Evolutionary conservation across 37 sponge, comb jelly and placozoan species (phyloP).

Genomic region (Tethya wilhelma): DNA sequence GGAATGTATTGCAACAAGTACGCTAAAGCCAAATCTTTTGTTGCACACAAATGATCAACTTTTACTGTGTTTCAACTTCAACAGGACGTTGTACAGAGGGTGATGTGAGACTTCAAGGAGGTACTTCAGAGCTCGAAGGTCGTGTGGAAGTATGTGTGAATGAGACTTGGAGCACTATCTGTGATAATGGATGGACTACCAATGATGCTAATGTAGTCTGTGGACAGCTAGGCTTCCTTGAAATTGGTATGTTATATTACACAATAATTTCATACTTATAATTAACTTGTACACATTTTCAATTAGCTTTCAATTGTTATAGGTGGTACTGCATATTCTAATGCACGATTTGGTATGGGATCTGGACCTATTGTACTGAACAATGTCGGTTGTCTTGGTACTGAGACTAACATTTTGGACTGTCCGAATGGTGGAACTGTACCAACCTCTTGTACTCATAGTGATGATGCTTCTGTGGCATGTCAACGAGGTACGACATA

Average conservation of each 20-base stretch:
- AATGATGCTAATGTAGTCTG: conserved; percentile 11
- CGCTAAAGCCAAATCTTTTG: too few species aligned
- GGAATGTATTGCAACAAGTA: conserved; percentile 8
- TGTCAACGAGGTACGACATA: conserved; percentile 8
- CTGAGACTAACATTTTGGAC: conserved; percentile 19
- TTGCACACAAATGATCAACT: too few species aligned
- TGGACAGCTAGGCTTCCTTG: conserved; percentile 3
- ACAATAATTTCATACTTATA: neutral
- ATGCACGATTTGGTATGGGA: conserved; percentile 50
- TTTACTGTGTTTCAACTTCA: too few species aligned
- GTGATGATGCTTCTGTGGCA: conserved; percentile 31
- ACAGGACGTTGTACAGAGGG: conserved; percentile 1
- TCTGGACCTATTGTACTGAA: conserved; percentile 45
- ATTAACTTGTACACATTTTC: neutral
- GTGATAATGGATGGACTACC: neutral
- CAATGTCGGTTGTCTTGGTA: conserved; percentile 39
- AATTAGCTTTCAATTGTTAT: neutral
- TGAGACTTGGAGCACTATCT: conserved; percentile 6
- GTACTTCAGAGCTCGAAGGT: neutral
- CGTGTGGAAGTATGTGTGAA: conserved; percentile 3
- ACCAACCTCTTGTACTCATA: conserved; percentile 34
- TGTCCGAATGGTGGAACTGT: conserved; percentile 24
- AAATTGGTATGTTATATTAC: neutral
- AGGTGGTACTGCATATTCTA: conserved; percentile 19
- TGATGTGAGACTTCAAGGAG: conserved; percentile 8